phyloP scores from a whole-genome alignment of 35 echinoderm and acorn worm genomes.

The Eucidaris tribuloides region DNA sequence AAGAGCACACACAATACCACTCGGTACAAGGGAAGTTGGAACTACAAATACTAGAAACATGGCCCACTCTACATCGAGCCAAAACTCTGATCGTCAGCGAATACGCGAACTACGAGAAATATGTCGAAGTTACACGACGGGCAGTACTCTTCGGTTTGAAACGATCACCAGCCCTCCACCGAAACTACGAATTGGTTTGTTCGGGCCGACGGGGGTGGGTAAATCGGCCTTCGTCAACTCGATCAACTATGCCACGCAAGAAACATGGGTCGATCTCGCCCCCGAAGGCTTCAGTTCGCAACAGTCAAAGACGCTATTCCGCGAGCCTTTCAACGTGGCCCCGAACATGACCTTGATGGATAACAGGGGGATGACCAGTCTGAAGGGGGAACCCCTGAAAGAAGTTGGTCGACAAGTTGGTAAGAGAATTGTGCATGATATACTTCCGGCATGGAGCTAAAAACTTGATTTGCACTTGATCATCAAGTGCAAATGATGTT shows the following conservation, averaged over 20 bases:
- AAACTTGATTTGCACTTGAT: too few species aligned
- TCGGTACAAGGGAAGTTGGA: too few species aligned
- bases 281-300: not conserved
- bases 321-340: not conserved
- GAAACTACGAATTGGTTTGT: not conserved
- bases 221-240: slow-evolving; percentile 24
- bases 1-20: too few species aligned
- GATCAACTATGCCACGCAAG: not conserved
- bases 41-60: too few species aligned
- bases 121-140: not conserved
- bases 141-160: not conserved
- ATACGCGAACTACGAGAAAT: too few species aligned
- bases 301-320: not conserved
- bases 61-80: too few species aligned
- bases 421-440: not conserved
- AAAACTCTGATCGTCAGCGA: too few species aligned
- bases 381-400: not conserved
- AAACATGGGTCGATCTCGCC: not conserved
- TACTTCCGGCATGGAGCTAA: too few species aligned
- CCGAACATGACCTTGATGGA: not conserved
- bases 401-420: not conserved
- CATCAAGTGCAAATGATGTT: too few species aligned
- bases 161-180: not conserved
- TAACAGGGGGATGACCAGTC: not conserved
- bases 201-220: slow-evolving; percentile 2